A percentile compares a stretch with the other conserved stretches of the same genome.
Conservation (phyloP, 1,140 invertebrate genomes). For the Ips typographus region DNA sequence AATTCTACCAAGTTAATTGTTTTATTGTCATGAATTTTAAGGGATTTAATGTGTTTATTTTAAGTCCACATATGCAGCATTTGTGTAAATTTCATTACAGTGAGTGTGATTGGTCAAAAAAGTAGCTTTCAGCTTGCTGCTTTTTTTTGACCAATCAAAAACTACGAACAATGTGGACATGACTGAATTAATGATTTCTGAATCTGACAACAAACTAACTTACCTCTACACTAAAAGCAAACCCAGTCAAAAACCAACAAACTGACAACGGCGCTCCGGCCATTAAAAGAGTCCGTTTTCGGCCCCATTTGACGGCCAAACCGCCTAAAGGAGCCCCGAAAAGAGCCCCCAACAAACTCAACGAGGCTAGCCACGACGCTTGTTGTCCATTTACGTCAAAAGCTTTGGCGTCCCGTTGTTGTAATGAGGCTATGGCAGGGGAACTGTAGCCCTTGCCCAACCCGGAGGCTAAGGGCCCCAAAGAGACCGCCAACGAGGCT, state of each 20-base stretch:
- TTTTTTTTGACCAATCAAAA: no score
- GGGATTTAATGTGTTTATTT: no score
- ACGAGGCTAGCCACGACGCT: conserved; percentile 79
- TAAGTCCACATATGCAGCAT: no score
- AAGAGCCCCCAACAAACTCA: conserved; percentile 76
- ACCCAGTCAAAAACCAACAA: conserved; percentile 74
- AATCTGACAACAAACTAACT: neutral
- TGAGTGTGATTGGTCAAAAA: no score
- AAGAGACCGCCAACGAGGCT: conserved; percentile 75
- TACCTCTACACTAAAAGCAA: conserved; percentile 68
- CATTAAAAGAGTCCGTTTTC: conserved; percentile 66
- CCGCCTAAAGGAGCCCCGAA: conserved; percentile 76
- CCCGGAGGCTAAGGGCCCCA: conserved; percentile 78
- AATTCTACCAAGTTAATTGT: no score
- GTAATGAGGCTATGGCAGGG: conserved; percentile 78
- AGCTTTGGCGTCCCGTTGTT: conserved; percentile 61
- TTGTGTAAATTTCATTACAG: no score
- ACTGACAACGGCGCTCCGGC: conserved; percentile 71
- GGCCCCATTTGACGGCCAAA: conserved; percentile 71
- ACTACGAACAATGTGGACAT: no score
- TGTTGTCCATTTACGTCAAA: conserved; percentile 72
- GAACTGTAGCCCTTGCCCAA: conserved; percentile 83
- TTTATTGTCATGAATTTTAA: no score
- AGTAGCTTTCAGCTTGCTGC: no score
- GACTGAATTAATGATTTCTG: no score